Percentiles rank a stretch among this genome's conserved stretches.
Conservation (phyloP, 2,888 invertebrate genomes). For the Dasypogon diadema region DNA sequence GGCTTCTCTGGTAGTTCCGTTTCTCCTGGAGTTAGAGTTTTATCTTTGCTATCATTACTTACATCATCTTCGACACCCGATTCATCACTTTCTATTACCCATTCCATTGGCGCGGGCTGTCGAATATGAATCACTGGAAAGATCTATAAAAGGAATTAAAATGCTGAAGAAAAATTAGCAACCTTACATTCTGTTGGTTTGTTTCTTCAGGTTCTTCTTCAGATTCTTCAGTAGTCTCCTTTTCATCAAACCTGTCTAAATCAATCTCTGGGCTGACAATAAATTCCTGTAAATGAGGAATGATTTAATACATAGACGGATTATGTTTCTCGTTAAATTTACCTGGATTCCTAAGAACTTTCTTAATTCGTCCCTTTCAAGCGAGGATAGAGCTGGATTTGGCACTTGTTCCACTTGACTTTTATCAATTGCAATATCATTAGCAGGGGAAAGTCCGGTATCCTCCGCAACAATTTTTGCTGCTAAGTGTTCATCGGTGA, state of each 20-base stretch:
- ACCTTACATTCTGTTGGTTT: constrained; percentile 14
- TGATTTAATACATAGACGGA: neutral
- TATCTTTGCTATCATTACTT: neutral
- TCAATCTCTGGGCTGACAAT: constrained; percentile 36
- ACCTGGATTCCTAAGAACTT: constrained; percentile 50
- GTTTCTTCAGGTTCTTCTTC: neutral
- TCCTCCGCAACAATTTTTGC: no score
- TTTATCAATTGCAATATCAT: neutral
- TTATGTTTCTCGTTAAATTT: no score
- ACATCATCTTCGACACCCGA: neutral
- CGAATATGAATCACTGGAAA: constrained; percentile 50
- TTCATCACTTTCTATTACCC: constrained; percentile 1
- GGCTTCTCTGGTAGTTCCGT: no score
- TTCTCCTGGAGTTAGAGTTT: neutral
- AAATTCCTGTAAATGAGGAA: neutral
- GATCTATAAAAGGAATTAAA: constrained; percentile 32
- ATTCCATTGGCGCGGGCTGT: constrained; percentile 13
- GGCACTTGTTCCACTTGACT: neutral
- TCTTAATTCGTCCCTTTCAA: constrained; percentile 51
- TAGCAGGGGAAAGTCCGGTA: neutral
- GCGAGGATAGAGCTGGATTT: constrained; percentile 15
- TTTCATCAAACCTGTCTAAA: constrained; percentile 25
- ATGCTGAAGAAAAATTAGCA: no score
- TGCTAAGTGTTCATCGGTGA: neutral
- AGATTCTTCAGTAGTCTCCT: neutral